phyloP scores from a whole-genome alignment of 2,797 vertebrate genomes.

The Poeciliopsis presidionis region DNA sequence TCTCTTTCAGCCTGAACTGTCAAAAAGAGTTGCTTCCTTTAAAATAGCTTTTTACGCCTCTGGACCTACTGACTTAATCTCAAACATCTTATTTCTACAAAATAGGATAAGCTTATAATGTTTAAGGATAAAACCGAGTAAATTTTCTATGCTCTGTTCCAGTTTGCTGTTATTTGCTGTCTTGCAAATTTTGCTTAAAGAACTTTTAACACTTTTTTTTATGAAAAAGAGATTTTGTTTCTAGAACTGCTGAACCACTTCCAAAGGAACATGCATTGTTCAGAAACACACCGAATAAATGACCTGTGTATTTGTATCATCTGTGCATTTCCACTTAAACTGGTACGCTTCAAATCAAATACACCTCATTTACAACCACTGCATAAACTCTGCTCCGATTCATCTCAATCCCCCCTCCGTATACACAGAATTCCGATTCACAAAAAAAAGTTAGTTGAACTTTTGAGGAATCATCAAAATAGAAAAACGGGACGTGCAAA shows the following conservation, averaged over 20 bases:
- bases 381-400: conserved; percentile 23
- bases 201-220: not conserved
- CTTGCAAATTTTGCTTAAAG: not conserved
- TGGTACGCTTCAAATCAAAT: not conserved
- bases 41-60: not conserved
- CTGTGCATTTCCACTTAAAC: not conserved
- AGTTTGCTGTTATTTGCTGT: not conserved
- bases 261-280: conserved; percentile 8
- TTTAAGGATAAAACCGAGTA: not conserved
- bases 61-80: not conserved
- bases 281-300: conserved; percentile 7
- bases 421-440: conserved; percentile 15
- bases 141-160: not conserved
- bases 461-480: conserved; percentile 51
- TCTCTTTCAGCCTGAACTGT: not conserved
- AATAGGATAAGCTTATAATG: not conserved
- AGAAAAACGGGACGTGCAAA: conserved; percentile 38
- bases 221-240: not conserved
- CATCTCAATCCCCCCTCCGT: conserved; percentile 18
- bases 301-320: conserved; percentile 6
- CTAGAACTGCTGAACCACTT: not conserved
- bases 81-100: not conserved
- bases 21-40: not conserved
- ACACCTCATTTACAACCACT: conserved; percentile 15
- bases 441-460: conserved; percentile 16